Conservation (phyloP, 2,797 vertebrate species). For the Oreochromis mossambicus region DNA sequence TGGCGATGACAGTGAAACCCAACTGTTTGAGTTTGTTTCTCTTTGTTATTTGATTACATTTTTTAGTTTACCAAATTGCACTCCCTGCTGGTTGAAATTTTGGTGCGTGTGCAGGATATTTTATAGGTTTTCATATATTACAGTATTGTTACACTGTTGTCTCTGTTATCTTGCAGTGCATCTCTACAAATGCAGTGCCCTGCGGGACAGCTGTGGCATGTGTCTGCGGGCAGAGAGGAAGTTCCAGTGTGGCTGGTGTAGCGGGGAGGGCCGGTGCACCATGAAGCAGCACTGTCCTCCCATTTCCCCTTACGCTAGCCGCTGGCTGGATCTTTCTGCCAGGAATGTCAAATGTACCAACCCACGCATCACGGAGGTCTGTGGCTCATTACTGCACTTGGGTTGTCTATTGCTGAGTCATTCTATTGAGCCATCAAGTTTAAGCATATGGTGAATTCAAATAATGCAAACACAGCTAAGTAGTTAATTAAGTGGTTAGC, state of each 20-base stretch:
- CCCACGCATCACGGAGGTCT: conserved; percentile 91
- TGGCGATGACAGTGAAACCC: neutral
- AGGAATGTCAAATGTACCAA: conserved; percentile 91
- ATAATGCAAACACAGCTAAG: neutral
- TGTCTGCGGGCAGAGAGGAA: conserved; percentile 91
- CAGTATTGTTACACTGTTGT: neutral
- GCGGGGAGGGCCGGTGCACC: conserved; percentile 83
- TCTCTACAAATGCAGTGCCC: conserved; percentile 93
- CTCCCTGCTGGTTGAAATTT: neutral
- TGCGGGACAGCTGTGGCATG: conserved; percentile 93
- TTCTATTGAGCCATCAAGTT: neutral
- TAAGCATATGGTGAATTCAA: neutral
- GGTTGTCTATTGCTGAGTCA: neutral
- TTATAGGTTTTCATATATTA: neutral
- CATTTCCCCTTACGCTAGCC: conserved; percentile 65
- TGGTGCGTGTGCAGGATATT: neutral
- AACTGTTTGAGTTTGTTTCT: neutral
- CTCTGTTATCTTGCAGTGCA: conserved; percentile 77
- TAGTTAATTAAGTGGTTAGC: neutral
- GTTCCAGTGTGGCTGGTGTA: conserved; percentile 93
- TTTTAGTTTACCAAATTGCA: neutral
- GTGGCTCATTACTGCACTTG: conserved; percentile 6
- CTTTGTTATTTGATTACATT: neutral
- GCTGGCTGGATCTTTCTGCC: conserved; percentile 88
- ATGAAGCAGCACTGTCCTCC: conserved; percentile 84